Evolutionary conservation across 1,140 invertebrate species (phyloP).

Genomic region (Cydia splendana): DNA sequence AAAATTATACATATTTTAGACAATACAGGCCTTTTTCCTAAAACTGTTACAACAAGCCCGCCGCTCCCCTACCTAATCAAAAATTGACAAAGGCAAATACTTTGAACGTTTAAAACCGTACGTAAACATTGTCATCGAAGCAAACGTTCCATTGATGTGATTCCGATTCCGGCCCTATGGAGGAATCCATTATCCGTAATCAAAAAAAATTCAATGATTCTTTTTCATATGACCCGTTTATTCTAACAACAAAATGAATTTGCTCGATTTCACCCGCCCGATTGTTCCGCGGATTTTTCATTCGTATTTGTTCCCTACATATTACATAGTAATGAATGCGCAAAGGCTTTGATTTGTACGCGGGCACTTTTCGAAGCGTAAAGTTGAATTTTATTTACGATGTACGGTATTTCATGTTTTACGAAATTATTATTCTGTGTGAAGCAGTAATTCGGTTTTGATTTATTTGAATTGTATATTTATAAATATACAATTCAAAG

Average conservation of each 20-base stretch:
- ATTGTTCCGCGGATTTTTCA: not conserved
- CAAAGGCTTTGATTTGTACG: constrained; percentile 25
- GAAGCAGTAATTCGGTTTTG: not conserved
- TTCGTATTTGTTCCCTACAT: constrained; percentile 13
- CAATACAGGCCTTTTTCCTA: too few species aligned
- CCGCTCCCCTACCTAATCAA: too few species aligned
- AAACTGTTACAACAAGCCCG: too few species aligned
- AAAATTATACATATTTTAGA: too few species aligned
- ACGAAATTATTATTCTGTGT: not conserved
- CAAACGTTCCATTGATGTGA: not conserved
- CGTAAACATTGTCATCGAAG: not conserved
- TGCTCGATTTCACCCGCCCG: constrained; percentile 21
- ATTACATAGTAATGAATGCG: constrained; percentile 23
- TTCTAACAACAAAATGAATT: constrained; percentile 32
- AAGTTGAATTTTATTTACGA: constrained; percentile 9
- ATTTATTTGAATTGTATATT: too few species aligned
- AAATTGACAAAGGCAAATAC: not conserved
- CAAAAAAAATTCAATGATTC: constrained; percentile 16
- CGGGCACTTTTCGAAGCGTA: not conserved
- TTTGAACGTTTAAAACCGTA: not conserved
- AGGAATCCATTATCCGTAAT: constrained; percentile 11
- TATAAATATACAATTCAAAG: too few species aligned
- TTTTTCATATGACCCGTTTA: constrained; percentile 4
- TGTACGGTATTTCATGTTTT: not conserved
- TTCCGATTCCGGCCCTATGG: not conserved